These are phyloP conservation scores for Polydrusus cervinus DNA, from an alignment of 2,888 invertebrate species.

Conservation along the genomic window DNA sequence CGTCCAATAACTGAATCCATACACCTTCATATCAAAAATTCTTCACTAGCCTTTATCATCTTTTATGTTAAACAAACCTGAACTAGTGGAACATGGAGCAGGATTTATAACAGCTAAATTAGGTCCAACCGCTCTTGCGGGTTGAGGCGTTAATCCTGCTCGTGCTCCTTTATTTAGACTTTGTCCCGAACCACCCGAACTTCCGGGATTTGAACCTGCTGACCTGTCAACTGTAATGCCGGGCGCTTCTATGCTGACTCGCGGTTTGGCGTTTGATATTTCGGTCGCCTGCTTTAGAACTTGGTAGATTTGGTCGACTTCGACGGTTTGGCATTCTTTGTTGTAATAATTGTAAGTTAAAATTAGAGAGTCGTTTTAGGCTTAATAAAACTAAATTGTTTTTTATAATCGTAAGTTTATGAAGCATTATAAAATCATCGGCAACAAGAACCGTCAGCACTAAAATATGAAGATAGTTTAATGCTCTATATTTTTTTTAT, in stretches of 20 bases:
- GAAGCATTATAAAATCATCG: too few relatives aligned
- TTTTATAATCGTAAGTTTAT: too few relatives aligned
- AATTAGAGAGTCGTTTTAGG: constrained; percentile 8
- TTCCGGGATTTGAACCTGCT: constrained; percentile 66
- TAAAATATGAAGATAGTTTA: too few relatives aligned
- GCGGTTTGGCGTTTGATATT: constrained; percentile 77
- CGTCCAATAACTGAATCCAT: neutral
- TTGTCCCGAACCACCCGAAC: constrained; percentile 73
- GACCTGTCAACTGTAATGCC: constrained; percentile 68
- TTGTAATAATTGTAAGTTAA: constrained; percentile 23
- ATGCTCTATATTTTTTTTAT: too few relatives aligned
- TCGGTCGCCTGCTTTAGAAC: constrained; percentile 96
- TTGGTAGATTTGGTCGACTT: constrained; percentile 94
- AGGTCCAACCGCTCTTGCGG: constrained; percentile 69
- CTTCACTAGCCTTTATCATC: constrained; percentile 5
- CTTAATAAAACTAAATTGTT: too few relatives aligned
- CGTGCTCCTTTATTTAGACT: constrained; percentile 70
- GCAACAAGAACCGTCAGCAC: too few relatives aligned
- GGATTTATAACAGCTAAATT: constrained; percentile 78
- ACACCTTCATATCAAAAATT: neutral
- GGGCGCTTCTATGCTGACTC: constrained; percentile 69
- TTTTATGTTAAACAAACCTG: constrained; percentile 76
- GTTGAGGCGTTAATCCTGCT: constrained; percentile 66
- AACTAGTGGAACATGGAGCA: constrained; percentile 80
- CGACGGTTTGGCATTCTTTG: constrained; percentile 63